Base-by-base conservation (phyloP, 2,888 invertebrate species). In the Hipparchia sbordonii region DNA sequence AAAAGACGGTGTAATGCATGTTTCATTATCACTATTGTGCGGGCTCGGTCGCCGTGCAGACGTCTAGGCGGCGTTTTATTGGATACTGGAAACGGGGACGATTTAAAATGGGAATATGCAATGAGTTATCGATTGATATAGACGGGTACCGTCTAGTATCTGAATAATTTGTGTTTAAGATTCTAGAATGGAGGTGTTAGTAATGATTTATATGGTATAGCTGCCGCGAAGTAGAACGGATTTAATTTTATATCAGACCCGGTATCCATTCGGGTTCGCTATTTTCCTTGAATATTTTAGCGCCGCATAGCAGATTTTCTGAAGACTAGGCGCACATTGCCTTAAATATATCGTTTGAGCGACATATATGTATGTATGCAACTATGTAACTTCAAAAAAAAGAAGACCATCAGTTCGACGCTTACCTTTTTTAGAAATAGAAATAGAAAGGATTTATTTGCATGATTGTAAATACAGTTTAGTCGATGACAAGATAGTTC, bases 81-180 rank as follows among this genome's bases (percentile, higher is more conserved):
- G 76, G 77, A 77, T 80, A 79, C 79, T 80, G 79, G 79, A 77
- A 79, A 76, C 77, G 79, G 78, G 72, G 77, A 75, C 81, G 82
- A 84, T 90, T 87, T 87, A 83, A 88, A 88, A 88, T 88, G 83
- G 80, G 87, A 90, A 89, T 90, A 88, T 85, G 84, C 84, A 87
- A 88, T 87, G 88, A 85, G 81, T 63, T 84, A 87, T 88, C 89
- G 86, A 89, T 88, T 79, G 79, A 79, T 76, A 71, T 78, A 77
- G 77, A 73, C 78, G 77, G 78, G 63, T 75, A 76, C 66, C 67
- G 75, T 74, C 74, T 70, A 67, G 74, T 77, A 68, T 75, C 78
- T 82, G 81, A 82, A 82, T 82, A 80, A 81, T 81, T 81, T 79
- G 80, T 77, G 77, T 74, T 67, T 76, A 78, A 80, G 78, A 78